phyloP scores from a whole-genome alignment of 2,113 vertebrate genomes.

The Globicephala melas region DNA sequence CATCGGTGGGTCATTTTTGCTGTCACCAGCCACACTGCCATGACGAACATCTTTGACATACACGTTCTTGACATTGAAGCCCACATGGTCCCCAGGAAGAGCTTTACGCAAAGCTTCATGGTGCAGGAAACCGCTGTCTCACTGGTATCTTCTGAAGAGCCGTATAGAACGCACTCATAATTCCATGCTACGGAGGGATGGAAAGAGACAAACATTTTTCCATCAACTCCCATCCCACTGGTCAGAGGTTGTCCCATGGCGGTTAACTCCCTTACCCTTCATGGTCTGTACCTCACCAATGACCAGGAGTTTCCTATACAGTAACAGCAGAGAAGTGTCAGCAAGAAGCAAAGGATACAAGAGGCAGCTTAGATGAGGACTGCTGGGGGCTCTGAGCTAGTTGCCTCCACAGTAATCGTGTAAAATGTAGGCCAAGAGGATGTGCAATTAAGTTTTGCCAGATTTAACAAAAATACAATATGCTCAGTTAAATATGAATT shows the following conservation, averaged over 20 bases:
- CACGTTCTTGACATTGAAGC: background rate
- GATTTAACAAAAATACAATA: background rate
- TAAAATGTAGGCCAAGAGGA: background rate
- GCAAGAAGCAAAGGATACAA: background rate
- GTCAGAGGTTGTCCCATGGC: background rate
- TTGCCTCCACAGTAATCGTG: background rate
- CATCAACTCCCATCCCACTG: no score
- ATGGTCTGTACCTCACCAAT: background rate
- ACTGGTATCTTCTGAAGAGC: background rate
- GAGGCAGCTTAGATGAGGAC: background rate
- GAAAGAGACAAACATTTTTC: background rate
- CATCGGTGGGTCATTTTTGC: background rate
- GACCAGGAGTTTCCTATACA: background rate
- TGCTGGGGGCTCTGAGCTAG: background rate
- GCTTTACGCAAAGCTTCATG: background rate
- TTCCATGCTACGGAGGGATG: background rate
- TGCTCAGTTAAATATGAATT: background rate
- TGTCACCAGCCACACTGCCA: background rate
- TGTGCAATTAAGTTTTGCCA: background rate
- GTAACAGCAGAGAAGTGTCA: background rate
- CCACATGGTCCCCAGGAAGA: background rate
- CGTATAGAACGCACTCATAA: background rate
- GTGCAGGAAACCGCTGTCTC: background rate
- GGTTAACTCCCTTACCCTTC: background rate
- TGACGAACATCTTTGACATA: background rate